phyloP scores from a whole-genome alignment of 1,140 invertebrate species.

The Rhyacophila brunnea region DNA sequence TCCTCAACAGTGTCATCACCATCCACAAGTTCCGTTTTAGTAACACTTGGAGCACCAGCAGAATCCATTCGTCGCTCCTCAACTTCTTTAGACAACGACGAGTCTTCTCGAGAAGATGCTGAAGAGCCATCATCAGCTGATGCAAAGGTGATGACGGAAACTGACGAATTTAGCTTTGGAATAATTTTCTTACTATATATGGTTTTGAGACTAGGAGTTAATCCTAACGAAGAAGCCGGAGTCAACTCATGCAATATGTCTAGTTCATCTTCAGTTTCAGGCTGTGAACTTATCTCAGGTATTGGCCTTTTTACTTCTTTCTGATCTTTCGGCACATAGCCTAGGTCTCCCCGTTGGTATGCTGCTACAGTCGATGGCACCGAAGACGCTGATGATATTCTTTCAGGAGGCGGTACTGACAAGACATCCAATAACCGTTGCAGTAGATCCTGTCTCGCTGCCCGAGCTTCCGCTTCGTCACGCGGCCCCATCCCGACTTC shows the following conservation, averaged over 20 bases:
- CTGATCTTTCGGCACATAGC: conserved; percentile 50
- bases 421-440: conserved; percentile 54
- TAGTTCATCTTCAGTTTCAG: conserved; percentile 1
- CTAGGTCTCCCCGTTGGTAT: conserved; percentile 58
- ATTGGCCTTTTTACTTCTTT: conserved; percentile 10
- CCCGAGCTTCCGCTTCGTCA: conserved; percentile 43
- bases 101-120: no score
- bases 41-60: no score
- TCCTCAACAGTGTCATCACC: no score
- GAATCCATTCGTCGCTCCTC: no score
- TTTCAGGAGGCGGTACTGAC: conserved; percentile 35
- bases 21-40: no score
- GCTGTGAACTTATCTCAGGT: conserved; percentile 3
- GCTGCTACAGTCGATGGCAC: conserved; percentile 45
- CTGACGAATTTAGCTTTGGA: neutral
- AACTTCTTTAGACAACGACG: no score
- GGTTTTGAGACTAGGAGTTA: conserved; percentile 11
- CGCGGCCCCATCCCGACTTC: conserved; percentile 41
- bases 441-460: conserved; percentile 56
- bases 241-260: neutral
- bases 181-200: conserved; percentile 19
- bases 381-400: conserved; percentile 40
- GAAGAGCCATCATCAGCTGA: no score
- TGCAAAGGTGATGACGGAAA: no score
- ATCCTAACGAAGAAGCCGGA: neutral